Percentiles rank a stretch among this genome's conserved stretches.
These are phyloP conservation scores for Pedicia rivosa DNA, from an alignment of 2,888 invertebrate species.

Conservation along the genomic window DNA sequence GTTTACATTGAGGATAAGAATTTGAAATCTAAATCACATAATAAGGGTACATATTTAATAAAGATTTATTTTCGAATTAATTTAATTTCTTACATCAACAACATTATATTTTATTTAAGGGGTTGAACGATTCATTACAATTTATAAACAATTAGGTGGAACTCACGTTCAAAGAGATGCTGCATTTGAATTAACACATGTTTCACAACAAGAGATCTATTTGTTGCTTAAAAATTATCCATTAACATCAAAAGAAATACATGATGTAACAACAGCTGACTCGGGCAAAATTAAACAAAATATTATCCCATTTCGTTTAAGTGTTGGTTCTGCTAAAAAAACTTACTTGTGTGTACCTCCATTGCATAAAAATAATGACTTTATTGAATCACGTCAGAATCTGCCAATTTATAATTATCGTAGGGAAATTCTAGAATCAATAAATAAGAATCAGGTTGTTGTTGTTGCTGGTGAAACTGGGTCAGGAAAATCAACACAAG, in stretches of 20 bases:
- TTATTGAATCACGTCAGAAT: constrained; percentile 34
- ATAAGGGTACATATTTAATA: constrained; percentile 41
- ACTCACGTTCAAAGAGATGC: constrained; percentile 51
- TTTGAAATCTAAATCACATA: constrained; percentile 65
- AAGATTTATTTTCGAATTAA: not conserved
- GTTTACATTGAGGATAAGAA: constrained; percentile 48
- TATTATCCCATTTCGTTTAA: constrained; percentile 14
- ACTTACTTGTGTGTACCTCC: constrained; percentile 3
- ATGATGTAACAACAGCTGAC: constrained; percentile 48
- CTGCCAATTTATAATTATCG: constrained; percentile 53
- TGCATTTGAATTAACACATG: constrained; percentile 42
- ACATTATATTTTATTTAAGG: constrained; percentile 34
- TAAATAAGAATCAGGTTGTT: constrained; percentile 50
- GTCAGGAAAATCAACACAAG: constrained; percentile 89
- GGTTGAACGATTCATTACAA: constrained; percentile 47
- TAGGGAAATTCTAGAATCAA: constrained; percentile 46
- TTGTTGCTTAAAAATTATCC: constrained; percentile 37
- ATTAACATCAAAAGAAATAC: constrained; percentile 49
- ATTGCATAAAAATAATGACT: not conserved
- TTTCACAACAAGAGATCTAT: constrained; percentile 44
- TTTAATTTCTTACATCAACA: not conserved
- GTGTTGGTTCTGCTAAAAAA: constrained; percentile 1
- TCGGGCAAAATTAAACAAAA: constrained; percentile 46
- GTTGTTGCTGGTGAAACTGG: constrained; percentile 76
- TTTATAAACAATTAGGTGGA: constrained; percentile 51